These are phyloP conservation scores for Umimayanthus kanabou DNA, from an alignment of 92 coral and sea anemone genomes.

Conservation along the genomic window DNA sequence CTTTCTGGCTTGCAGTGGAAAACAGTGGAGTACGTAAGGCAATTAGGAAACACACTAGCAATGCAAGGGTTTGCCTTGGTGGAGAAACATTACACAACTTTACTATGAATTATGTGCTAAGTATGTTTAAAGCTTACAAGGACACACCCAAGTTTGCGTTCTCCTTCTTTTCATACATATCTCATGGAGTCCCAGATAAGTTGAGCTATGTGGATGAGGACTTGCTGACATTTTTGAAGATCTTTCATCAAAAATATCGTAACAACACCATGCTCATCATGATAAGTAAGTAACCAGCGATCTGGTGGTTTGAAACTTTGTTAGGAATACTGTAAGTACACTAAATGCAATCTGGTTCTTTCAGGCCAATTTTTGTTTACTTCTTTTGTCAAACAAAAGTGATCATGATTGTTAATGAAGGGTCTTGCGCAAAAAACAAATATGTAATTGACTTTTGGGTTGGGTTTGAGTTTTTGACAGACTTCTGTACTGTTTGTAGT, in stretches of 20 bases:
- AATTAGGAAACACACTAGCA: conserved; percentile 47
- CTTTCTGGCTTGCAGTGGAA: conserved; percentile 80
- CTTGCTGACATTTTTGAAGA: conserved; percentile 59
- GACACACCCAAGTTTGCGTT: conserved; percentile 75
- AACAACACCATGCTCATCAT: conserved; percentile 68
- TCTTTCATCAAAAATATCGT: conserved; percentile 49
- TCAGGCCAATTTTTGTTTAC: too few relatives aligned
- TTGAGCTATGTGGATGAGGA: conserved; percentile 79
- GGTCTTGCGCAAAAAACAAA: too few relatives aligned
- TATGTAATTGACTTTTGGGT: too few relatives aligned
- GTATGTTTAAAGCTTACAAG: conserved; percentile 63
- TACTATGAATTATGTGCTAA: conserved; percentile 61
- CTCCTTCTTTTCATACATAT: conserved; percentile 69
- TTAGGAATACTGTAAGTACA: background rate
- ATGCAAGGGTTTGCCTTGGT: conserved; percentile 65
- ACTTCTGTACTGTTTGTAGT: too few relatives aligned
- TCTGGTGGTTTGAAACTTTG: background rate
- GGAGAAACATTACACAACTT: conserved; percentile 71
- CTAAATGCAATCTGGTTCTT: too few relatives aligned
- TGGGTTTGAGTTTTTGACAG: too few relatives aligned
- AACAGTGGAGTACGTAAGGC: conserved; percentile 56
- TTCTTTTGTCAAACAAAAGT: too few relatives aligned
- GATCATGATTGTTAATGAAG: too few relatives aligned
- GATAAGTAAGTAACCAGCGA: conserved; percentile 65
- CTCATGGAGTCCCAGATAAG: conserved; percentile 83